Evolutionary conservation across 1,140 invertebrate genomes (phyloP), one percentile per base, ranked within the genome.

Genomic region (Pissodes strobi): DNA sequence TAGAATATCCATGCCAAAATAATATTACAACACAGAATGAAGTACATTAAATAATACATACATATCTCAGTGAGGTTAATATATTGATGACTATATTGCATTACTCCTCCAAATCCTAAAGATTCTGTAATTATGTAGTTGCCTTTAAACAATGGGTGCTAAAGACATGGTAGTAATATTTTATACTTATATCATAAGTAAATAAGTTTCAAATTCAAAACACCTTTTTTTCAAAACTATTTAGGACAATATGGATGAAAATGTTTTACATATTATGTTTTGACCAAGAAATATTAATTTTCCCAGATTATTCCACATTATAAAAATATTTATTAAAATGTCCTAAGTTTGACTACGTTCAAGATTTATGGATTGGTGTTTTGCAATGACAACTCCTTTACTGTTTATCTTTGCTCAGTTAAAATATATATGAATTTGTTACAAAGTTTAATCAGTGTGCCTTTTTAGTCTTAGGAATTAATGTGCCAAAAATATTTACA

Each of bases 401-500:
- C 12, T 9, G 30, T 3, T 15, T 15, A 27, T 17, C 12, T 8
- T 51, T 61, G 51, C 60, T 55, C 60, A 57, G 55, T 41, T 27
- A 27, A 46, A 25, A 45, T 10, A n/a, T 63, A 38, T 61, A 61
- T 21, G 9, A 45, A 52, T 51, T 39, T 18, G 19, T 56, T 55
- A 64, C 61, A 64, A 64, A 55, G 52, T 61, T 61, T 43, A 21
- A 53, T 39, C 45, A 38, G 51, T 64, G 61, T 64, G 61, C 61
- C 61, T 64, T 64, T 61, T 55, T 43, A 39, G 19, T 17, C n/a
- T 56, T 53, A 53, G 43, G 52, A 39, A 48, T 39, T 25, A 43
- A 64, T 39, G 61, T 64, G 61, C 61, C 61, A 64, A 64, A 56
- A 64, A 64, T 64, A 46, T 62, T 62, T 53, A 55, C 51, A 48